Evolutionary conservation across 2,888 invertebrate species (phyloP).

Genomic region (Halictus quadricinctus): DNA sequence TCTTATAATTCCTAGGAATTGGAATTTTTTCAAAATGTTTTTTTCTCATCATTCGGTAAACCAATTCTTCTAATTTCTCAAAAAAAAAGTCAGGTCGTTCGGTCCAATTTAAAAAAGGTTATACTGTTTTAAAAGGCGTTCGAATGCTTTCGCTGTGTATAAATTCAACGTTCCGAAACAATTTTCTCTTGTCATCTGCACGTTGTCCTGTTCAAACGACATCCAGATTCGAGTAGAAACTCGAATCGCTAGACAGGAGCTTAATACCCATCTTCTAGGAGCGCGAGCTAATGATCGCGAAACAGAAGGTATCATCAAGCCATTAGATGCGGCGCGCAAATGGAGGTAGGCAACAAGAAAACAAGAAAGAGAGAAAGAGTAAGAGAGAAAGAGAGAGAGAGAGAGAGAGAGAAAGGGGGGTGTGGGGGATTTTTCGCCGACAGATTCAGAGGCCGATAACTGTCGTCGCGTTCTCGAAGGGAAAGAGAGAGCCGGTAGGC

Average conservation of each 20-base stretch:
- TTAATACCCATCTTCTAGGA: conserved; percentile 6
- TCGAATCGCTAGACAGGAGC: neutral
- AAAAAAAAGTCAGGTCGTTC: too few species aligned
- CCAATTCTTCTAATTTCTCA: too few species aligned
- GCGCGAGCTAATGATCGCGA: conserved; percentile 21
- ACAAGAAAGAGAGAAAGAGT: neutral
- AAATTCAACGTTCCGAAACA: too few species aligned
- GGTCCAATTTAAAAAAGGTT: too few species aligned
- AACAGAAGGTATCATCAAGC: conserved; percentile 44
- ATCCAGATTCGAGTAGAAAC: neutral
- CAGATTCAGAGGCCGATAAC: conserved; percentile 62
- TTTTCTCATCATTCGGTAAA: too few species aligned
- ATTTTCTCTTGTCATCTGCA: too few species aligned
- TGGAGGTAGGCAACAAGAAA: neutral
- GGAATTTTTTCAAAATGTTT: too few species aligned
- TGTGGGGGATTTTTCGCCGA: conserved; percentile 38
- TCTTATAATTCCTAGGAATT: too few species aligned
- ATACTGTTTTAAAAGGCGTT: too few species aligned
- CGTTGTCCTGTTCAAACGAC: neutral
- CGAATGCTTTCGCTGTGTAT: too few species aligned
- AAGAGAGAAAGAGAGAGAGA: neutral
- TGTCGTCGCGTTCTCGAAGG: conserved; percentile 53
- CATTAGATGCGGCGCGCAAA: conserved; percentile 11
- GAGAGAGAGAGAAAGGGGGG: neutral
- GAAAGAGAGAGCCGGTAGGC: conserved; percentile 52